Conservation (phyloP, 2,888 invertebrate genomes). For the Fragum whitleyi region DNA sequence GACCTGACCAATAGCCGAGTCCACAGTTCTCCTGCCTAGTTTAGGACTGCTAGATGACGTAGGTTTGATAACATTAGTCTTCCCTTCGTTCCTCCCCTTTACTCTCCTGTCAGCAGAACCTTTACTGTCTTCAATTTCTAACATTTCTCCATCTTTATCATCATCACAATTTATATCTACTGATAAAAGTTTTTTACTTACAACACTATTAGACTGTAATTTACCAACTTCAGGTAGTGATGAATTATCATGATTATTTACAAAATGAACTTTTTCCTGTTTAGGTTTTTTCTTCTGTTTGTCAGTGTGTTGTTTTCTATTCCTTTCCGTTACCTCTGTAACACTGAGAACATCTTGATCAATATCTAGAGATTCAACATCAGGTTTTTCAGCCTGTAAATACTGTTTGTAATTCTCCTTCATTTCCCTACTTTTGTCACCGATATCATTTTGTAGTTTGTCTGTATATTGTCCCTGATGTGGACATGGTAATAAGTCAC, state of each 20-base stretch:
- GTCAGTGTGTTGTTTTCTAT: neutral
- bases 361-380: conserved; percentile 55
- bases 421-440: conserved; percentile 1
- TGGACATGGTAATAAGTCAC: conserved; percentile 74
- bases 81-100: neutral
- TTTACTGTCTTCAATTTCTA: neutral
- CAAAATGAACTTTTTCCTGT: neutral
- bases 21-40: conserved; percentile 49
- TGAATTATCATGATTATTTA: neutral
- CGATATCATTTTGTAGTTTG: neutral
- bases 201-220: neutral
- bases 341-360: neutral
- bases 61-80: conserved; percentile 47
- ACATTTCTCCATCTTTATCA: neutral
- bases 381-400: conserved; percentile 74
- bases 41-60: conserved; percentile 66
- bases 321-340: neutral
- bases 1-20: conserved; percentile 77
- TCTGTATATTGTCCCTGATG: conserved; percentile 44
- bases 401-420: conserved; percentile 65
- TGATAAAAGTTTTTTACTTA: neutral
- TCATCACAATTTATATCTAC: neutral
- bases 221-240: neutral
- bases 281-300: conserved; percentile 1
- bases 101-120: neutral